Percentiles rank a stretch among this genome's conserved stretches.
phyloP scores from a whole-genome alignment of 1,140 invertebrate species.

The Zaprionus ghesquierei region DNA sequence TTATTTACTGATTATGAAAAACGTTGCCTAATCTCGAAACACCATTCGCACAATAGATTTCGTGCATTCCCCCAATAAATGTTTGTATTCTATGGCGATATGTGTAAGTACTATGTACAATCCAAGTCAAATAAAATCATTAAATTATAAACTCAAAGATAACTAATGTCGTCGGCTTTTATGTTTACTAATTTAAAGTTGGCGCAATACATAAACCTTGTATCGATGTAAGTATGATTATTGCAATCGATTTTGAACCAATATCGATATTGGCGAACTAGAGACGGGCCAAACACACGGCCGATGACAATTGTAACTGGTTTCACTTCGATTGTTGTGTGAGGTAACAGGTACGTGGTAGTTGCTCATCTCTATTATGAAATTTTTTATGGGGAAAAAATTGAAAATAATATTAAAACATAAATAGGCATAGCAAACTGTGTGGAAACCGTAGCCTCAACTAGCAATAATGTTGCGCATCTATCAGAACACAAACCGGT shows the following conservation, averaged over 20 bases:
- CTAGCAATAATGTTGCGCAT: conserved; percentile 72
- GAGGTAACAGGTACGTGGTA: conserved; percentile 36
- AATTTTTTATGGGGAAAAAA: conserved; percentile 42
- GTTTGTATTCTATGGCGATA: conserved; percentile 42
- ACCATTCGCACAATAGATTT: conserved; percentile 49
- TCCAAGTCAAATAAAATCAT: conserved; percentile 45
- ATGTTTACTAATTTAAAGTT: background rate
- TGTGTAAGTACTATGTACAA: conserved; percentile 43
- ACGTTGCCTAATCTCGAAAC: conserved; percentile 42
- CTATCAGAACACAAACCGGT: conserved; percentile 71
- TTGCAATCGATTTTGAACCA: background rate
- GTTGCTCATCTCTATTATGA: conserved; percentile 44
- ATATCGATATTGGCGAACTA: background rate
- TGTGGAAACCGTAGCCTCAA: conserved; percentile 45
- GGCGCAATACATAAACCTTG: background rate
- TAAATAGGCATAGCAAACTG: conserved; percentile 49
- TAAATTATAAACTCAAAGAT: conserved; percentile 33
- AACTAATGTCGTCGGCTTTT: background rate
- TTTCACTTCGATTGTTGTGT: conserved; percentile 13
- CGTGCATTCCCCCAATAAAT: conserved; percentile 40
- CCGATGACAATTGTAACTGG: conserved; percentile 2
- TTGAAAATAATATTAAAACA: conserved; percentile 45
- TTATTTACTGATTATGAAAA: conserved; percentile 34
- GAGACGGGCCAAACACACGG: background rate
- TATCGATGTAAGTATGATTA: background rate